These are phyloP conservation scores for Apotomis capreana DNA, from an alignment of 2,888 invertebrate species.

Conservation along the genomic window DNA sequence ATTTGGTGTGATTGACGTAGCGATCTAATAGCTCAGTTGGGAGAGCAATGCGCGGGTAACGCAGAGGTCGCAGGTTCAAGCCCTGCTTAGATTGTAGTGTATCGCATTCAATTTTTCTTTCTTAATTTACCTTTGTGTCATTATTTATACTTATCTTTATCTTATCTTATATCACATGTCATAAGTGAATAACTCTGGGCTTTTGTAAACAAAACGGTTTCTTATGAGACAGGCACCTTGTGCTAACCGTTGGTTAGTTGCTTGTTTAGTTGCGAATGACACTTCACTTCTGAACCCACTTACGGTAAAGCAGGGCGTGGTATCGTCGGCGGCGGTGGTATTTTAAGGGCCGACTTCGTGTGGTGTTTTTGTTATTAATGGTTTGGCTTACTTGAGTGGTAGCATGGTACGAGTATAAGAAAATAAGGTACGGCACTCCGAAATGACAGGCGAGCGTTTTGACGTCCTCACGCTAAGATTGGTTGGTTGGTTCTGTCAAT, in stretches of 20 bases:
- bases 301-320: slow-evolving; percentile 49
- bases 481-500: too few relatives aligned
- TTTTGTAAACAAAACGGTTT: slow-evolving; percentile 55
- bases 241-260: slow-evolving; percentile 63
- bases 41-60: too few relatives aligned
- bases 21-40: too few relatives aligned
- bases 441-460: too few relatives aligned
- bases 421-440: too few relatives aligned
- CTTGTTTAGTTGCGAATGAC: slow-evolving; percentile 57
- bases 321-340: slow-evolving; percentile 30
- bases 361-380: background rate
- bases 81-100: too few relatives aligned
- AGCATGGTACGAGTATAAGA: background rate
- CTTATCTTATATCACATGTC: background rate
- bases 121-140: too few relatives aligned
- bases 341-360: slow-evolving; percentile 32
- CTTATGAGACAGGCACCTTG: slow-evolving; percentile 57
- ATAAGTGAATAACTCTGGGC: slow-evolving; percentile 34
- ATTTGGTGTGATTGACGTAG: too few relatives aligned
- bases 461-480: too few relatives aligned
- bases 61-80: too few relatives aligned
- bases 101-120: too few relatives aligned
- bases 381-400: background rate
- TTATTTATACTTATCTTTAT: too few relatives aligned
- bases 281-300: slow-evolving; percentile 67